These are phyloP conservation scores for Polietes domitor DNA, from an alignment of 2,888 invertebrate genomes.

Conservation along the genomic window DNA sequence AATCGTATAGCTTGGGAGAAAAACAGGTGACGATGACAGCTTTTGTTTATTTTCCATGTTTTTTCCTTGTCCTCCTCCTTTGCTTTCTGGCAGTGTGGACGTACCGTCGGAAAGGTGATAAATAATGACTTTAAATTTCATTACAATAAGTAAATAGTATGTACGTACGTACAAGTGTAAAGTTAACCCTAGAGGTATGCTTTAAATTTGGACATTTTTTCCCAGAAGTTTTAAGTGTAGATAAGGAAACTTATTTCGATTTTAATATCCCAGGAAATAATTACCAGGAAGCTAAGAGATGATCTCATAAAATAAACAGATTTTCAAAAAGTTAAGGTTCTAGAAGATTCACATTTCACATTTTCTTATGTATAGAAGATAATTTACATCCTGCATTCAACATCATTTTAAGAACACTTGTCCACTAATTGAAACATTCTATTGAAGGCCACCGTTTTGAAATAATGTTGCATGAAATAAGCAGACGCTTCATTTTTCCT, in stretches of 20 bases:
- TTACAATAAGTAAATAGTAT: constrained; percentile 62
- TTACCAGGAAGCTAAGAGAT: too few relatives aligned
- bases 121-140: constrained; percentile 65
- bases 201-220: background rate
- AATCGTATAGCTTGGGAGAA: constrained; percentile 6
- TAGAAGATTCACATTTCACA: too few relatives aligned
- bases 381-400: too few relatives aligned
- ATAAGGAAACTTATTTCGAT: background rate
- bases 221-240: constrained; percentile 25
- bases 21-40: constrained; percentile 75
- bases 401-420: too few relatives aligned
- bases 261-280: too few relatives aligned
- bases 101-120: constrained; percentile 48
- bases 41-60: constrained; percentile 62
- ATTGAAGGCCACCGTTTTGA: too few relatives aligned
- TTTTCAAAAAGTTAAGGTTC: too few relatives aligned
- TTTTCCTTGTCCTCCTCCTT: constrained; percentile 11
- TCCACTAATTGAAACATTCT: too few relatives aligned
- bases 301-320: too few relatives aligned
- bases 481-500: too few relatives aligned
- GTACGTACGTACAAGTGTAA: constrained; percentile 38
- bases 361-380: too few relatives aligned
- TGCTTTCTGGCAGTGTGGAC: background rate
- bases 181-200: constrained; percentile 36
- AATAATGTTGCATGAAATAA: too few relatives aligned